Base-by-base conservation (phyloP, 2,888 invertebrate genomes). In the Serrognathus titanus region DNA sequence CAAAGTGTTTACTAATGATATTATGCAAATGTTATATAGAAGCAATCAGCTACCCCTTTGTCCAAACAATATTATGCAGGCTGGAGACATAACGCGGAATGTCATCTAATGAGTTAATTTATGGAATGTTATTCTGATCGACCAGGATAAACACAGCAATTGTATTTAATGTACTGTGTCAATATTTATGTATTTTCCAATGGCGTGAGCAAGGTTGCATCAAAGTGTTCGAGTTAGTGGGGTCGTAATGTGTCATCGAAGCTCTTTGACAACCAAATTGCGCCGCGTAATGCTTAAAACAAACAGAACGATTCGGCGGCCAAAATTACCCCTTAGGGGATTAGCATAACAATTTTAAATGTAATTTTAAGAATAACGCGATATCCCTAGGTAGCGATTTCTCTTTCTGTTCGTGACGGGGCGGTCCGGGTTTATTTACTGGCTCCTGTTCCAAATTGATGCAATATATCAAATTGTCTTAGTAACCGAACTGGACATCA, bases 61-160 rank as follows among this genome's bases (percentile, higher is more conserved):
- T 74, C 71, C 71, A 75, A 75, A 75, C 73, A 75, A 62, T 61
- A 74, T 74, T 73, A 73, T 72, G 68, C 72, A 69, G 63, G 61
- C 65, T 63, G 58, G 67, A 67, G 68, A 69, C 66, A 66, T 59
- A 65, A 65, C 63, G 56, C 59, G 68, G 71, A 69, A 70, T 72
- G 73, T 71, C 71, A 64, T 69, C 72, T 76, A 76, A 76, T 75
- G 75, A 77, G 71, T 74, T 75, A 75, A 77, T 77, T 76, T 75
- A 75, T 74, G 74, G 74, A 71, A 69, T 76, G 75, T 76, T 76
- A 74, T 77, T 76, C 67, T 67, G 74, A 68, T 68, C 69, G 68
- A 66, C 66, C 63, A 69, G 62, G 55, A 70, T 68, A 74, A 74
- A 75, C 71, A 72, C 61, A 59, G 57, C 64, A 64, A 69, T 70